Percentiles rank a stretch among this genome's conserved stretches.
Evolutionary conservation across 2,888 invertebrate species (phyloP).

Genomic region (Pherbina coryleti): DNA sequence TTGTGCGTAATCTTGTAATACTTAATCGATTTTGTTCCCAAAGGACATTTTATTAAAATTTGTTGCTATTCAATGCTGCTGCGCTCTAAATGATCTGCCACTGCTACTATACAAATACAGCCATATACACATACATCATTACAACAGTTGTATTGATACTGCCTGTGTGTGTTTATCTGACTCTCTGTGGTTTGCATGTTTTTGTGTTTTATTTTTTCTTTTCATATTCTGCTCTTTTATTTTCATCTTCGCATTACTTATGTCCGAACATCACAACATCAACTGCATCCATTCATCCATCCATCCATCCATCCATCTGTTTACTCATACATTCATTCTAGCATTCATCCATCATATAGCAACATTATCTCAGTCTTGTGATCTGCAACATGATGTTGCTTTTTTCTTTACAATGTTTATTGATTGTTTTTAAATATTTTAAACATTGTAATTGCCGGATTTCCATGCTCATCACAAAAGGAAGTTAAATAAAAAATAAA

Average conservation of each 20-base stretch:
- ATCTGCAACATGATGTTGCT: not conserved
- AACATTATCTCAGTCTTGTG: not conserved
- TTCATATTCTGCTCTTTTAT: not conserved
- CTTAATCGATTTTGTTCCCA: constrained; percentile 66
- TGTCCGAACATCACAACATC: not conserved
- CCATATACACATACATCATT: not conserved
- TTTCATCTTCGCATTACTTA: not conserved
- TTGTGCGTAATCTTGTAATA: constrained; percentile 34
- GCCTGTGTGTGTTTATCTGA: not conserved
- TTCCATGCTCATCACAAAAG: not conserved
- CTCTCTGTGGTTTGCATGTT: not conserved
- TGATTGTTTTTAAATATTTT: constrained; percentile 22
- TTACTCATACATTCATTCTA: too few species aligned
- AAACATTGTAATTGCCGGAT: constrained; percentile 25
- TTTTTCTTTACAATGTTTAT: constrained; percentile 5
- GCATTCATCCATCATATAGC: too few species aligned
- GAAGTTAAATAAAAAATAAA: too few species aligned
- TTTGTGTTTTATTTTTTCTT: not conserved
- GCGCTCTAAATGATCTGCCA: not conserved
- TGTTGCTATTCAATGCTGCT: not conserved
- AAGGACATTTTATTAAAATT: constrained; percentile 57
- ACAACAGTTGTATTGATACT: not conserved
- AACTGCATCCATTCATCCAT: not conserved
- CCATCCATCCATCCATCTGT: not conserved
- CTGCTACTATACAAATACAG: too few species aligned